These are phyloP conservation scores for Pantherophis vulpinus DNA, from an alignment of 2,797 vertebrate species.

Conservation along the genomic window DNA sequence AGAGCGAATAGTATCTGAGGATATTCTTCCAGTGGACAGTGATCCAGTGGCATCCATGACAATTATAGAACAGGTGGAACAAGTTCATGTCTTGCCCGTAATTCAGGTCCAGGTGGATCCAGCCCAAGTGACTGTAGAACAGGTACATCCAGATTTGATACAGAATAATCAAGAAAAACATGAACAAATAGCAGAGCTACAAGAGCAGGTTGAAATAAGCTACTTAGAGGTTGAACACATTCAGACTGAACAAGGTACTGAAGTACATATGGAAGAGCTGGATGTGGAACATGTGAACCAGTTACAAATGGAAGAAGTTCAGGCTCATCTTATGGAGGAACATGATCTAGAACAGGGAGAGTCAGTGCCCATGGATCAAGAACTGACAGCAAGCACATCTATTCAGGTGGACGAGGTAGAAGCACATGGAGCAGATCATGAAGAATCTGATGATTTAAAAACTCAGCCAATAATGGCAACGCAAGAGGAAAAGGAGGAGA, in stretches of 20 bases:
- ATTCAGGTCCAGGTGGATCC: conserved; percentile 85
- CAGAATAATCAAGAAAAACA: conserved; percentile 79
- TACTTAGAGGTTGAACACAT: conserved; percentile 83
- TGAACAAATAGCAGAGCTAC: conserved; percentile 67
- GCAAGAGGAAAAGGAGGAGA: conserved; percentile 48
- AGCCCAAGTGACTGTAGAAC: conserved; percentile 83
- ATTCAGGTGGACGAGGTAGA: conserved; percentile 41
- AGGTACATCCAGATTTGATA: conserved; percentile 83
- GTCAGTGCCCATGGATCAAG: conserved; percentile 62
- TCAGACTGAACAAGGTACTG: conserved; percentile 77
- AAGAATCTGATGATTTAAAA: conserved; percentile 60
- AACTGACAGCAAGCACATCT: conserved; percentile 55
- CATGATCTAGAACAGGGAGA: conserved; percentile 67
- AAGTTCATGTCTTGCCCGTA: conserved; percentile 82
- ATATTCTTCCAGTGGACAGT: conserved; percentile 76
- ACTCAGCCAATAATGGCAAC: conserved; percentile 49
- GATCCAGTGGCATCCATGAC: conserved; percentile 81
- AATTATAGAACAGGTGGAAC: conserved; percentile 80
- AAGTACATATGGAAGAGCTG: conserved; percentile 80
- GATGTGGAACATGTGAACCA: conserved; percentile 78
- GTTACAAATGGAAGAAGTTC: conserved; percentile 82
- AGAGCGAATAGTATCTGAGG: conserved; percentile 76
- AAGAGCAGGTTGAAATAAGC: conserved; percentile 86
- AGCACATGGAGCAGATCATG: conserved; percentile 39
- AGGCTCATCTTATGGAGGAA: conserved; percentile 72